A percentile compares a stretch with the other conserved stretches of the same genome.
Evolutionary conservation across 1,140 invertebrate genomes (phyloP).

Genomic region (Colletes gigas): DNA sequence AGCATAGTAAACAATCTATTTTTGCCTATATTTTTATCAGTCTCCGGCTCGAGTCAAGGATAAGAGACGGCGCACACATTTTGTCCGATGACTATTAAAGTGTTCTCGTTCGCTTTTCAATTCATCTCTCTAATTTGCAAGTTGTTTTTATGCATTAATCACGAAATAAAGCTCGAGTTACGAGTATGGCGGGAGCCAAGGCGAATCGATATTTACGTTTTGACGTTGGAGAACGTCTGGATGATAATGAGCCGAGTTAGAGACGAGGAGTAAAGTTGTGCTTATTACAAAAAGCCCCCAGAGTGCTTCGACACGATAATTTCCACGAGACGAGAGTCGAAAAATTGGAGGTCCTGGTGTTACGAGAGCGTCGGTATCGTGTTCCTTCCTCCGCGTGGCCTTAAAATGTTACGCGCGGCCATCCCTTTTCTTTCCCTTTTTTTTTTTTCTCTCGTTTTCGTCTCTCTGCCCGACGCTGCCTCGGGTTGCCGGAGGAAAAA

Average conservation of each 20-base stretch:
- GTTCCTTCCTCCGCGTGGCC: constrained; percentile 17
- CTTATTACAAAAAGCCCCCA: no score
- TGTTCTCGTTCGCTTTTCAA: not conserved
- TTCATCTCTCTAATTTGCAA: not conserved
- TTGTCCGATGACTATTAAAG: constrained; percentile 22
- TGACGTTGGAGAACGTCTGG: not conserved
- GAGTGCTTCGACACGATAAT: not conserved
- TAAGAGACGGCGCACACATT: not conserved
- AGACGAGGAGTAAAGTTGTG: not conserved
- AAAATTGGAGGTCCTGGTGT: not conserved
- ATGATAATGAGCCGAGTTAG: constrained; percentile 22
- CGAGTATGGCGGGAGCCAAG: not conserved
- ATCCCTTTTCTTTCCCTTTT: not conserved
- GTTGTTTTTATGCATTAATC: constrained; percentile 34
- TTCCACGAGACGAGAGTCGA: not conserved
- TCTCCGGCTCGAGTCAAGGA: constrained; percentile 5
- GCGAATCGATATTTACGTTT: constrained; percentile 40
- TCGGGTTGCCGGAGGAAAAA: constrained; percentile 44
- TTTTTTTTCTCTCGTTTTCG: not conserved
- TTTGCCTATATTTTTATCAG: constrained; percentile 29
- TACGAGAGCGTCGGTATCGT: constrained; percentile 3
- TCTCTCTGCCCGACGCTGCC: not conserved
- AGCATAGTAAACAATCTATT: constrained; percentile 18
- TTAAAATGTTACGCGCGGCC: constrained; percentile 30
- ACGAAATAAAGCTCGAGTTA: constrained; percentile 15